These are phyloP conservation scores for Mesorhabditis sp. DNA, from an alignment of 2,888 invertebrate genomes.

Conservation along the genomic window DNA sequence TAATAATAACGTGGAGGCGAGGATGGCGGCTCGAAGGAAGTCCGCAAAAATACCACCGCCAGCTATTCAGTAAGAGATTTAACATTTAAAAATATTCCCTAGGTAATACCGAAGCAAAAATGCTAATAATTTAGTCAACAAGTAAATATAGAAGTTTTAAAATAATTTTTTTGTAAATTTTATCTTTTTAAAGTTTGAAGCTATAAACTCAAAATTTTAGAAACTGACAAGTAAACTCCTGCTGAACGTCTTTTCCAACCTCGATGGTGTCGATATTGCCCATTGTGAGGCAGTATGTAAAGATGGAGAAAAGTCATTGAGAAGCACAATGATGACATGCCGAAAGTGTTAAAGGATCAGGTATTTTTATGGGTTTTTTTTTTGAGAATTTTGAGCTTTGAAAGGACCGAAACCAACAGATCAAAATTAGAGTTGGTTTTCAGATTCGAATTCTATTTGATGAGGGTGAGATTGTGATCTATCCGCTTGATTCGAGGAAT, in stretches of 20 bases:
- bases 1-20: neutral
- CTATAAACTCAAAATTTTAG: constrained; percentile 16
- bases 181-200: too few relatives aligned
- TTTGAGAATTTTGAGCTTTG: too few relatives aligned
- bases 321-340: constrained; percentile 17
- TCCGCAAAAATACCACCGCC: neutral
- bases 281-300: constrained; percentile 29
- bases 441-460: constrained; percentile 47
- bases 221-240: constrained; percentile 24
- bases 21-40: constrained; percentile 3
- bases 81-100: too few relatives aligned
- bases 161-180: neutral
- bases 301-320: constrained; percentile 29
- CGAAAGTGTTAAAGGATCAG: constrained; percentile 36
- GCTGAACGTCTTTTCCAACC: constrained; percentile 21
- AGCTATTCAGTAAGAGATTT: neutral
- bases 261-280: constrained; percentile 24
- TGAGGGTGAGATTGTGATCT: constrained; percentile 45
- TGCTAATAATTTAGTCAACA: too few relatives aligned
- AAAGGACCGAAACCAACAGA: neutral
- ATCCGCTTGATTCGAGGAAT: constrained; percentile 37
- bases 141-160: neutral
- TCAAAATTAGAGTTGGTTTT: neutral
- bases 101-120: too few relatives aligned
- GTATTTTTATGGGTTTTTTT: constrained; percentile 17